phyloP scores from a whole-genome alignment of 2,113 vertebrate genomes.

The Pundamilia nyererei region DNA sequence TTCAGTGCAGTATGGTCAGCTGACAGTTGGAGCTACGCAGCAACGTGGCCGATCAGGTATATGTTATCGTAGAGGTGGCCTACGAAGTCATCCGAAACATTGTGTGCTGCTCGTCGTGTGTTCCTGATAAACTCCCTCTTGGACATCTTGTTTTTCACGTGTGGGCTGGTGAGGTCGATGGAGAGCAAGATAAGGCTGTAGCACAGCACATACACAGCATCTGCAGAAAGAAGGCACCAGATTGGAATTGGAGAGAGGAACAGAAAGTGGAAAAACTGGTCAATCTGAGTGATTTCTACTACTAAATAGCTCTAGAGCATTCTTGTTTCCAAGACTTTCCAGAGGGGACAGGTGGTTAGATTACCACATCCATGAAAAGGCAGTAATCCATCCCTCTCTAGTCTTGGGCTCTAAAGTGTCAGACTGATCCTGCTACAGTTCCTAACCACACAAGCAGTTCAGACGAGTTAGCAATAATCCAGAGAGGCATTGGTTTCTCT shows the following conservation, averaged over 20 bases:
- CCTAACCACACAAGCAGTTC: constrained; percentile 4
- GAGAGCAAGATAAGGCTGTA: constrained; percentile 98
- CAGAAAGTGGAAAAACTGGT: neutral
- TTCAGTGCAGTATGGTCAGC: constrained; percentile 42
- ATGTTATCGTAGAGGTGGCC: constrained; percentile 99
- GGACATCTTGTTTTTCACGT: constrained; percentile 99
- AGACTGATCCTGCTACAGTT: constrained; percentile 32
- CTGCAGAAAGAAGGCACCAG: constrained; percentile 57
- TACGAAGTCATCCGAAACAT: constrained; percentile 97
- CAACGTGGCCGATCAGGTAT: constrained; percentile 97
- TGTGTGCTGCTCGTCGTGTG: constrained; percentile 91
- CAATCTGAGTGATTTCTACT: neutral
- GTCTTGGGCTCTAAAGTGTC: constrained; percentile 2
- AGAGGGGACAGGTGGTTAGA: neutral
- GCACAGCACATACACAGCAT: constrained; percentile 96
- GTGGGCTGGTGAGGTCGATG: constrained; percentile 95
- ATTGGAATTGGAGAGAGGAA: neutral
- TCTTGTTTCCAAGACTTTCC: neutral
- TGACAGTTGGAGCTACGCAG: constrained; percentile 73
- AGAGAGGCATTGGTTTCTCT: neutral
- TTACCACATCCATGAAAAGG: neutral
- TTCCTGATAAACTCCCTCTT: constrained; percentile 99
- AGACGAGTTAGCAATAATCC: neutral
- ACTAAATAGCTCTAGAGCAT: neutral
- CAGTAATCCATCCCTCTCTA: neutral